Evolutionary conservation across 2,888 invertebrate species (phyloP).

Genomic region (Rhyacophila evoluta): DNA sequence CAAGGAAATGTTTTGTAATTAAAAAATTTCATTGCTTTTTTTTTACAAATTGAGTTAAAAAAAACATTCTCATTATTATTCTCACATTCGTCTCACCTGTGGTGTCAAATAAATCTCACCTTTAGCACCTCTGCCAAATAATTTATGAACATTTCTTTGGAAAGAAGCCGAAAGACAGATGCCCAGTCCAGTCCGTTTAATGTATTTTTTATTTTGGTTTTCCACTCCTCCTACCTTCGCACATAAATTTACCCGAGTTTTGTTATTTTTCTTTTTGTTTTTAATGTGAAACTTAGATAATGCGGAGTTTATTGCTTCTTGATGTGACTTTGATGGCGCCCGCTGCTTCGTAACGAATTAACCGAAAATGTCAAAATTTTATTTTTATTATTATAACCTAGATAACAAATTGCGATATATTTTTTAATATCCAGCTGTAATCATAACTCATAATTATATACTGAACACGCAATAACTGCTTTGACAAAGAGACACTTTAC

Average conservation of each 20-base stretch:
- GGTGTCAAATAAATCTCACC: not conserved
- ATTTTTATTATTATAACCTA: too few relatives aligned
- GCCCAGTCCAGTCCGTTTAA: slow-evolving; percentile 4
- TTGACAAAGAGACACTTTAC: too few relatives aligned
- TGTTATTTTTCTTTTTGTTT: slow-evolving; percentile 22
- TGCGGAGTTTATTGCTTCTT: slow-evolving; percentile 1
- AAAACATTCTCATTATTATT: not conserved
- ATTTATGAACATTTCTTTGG: slow-evolving; percentile 21
- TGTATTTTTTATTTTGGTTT: slow-evolving; percentile 21
- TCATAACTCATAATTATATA: too few relatives aligned
- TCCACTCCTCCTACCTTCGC: not conserved
- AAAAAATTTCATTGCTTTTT: too few relatives aligned
- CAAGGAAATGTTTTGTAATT: too few relatives aligned
- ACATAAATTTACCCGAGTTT: slow-evolving; percentile 7
- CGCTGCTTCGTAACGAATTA: not conserved
- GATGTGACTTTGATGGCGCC: not conserved
- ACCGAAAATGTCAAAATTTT: not conserved
- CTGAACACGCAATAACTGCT: too few relatives aligned
- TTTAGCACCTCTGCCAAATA: slow-evolving; percentile 19
- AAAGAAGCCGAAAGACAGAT: slow-evolving; percentile 22
- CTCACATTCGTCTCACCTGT: not conserved
- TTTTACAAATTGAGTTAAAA: too few relatives aligned
- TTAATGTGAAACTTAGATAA: slow-evolving; percentile 3
- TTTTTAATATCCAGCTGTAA: too few relatives aligned
- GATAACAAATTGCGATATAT: too few relatives aligned